Base-by-base conservation (phyloP, 2,113 vertebrate genomes). In the Perca schrenkii region DNA sequence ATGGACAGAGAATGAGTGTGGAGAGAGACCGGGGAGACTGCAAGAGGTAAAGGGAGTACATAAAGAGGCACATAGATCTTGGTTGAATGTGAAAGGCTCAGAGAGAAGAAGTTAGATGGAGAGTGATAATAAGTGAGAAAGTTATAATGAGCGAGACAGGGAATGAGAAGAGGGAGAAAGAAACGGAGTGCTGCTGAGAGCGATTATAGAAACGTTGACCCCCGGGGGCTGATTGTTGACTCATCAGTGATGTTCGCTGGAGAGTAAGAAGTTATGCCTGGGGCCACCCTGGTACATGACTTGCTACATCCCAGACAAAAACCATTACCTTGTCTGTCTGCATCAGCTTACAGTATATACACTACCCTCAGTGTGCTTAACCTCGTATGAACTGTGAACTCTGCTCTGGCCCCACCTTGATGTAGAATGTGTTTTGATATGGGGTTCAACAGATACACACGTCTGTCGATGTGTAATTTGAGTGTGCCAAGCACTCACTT, bases 171-270 rank as follows among this genome's bases (percentile, higher is more conserved):
- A 79, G 54, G 8, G 58, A 36, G 47, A 54, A 40, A 49, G 78
- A 77, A 71, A 79, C 25, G 1, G 46, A 77, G 82, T 62, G 77
- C 58, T 53, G 70, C 84, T 68, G 66, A 83, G 77, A 88, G 74
- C 17, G 34, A 83, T 89, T 77, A 86, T 76, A 75, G 86, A 85
- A 89, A 77, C 50, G 1, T 17, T 88, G 83, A 89, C 86, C 89
- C 72, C 72, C 2, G 12, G 84, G 74, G 88, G 77, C 82, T 80
- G 76, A 90, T 80, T 89, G 89, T 93, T 93, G 87, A 91, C 85
- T 91, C 75, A 87, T 91, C 86, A 75, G 69, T 73, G 81, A 74
- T 90, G 87, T 82, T 85, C 56, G 28, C 77, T 86, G 61, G 81
- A 89, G 86, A 91, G 77, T 86, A 69, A 79, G 85, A 82, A 43